Conservation (phyloP, 2,888 invertebrate species). For the Eurois occulta region DNA sequence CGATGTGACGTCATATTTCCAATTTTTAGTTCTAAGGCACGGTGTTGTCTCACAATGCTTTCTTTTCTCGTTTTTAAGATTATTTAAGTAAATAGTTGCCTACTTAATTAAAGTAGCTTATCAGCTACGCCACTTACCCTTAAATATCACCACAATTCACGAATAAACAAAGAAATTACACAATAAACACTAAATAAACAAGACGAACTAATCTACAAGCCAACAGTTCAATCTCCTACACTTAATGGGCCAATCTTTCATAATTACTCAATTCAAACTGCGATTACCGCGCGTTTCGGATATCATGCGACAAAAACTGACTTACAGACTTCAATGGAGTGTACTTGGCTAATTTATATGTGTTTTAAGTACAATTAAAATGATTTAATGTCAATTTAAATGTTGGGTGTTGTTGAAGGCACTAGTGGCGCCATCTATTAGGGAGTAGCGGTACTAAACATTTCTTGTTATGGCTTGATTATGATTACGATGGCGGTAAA, state of each 20-base stretch:
- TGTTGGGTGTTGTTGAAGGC: conserved; percentile 7
- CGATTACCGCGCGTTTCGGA: conserved; percentile 57
- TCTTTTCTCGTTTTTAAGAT: background rate
- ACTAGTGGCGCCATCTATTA: conserved; percentile 80
- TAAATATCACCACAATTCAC: conserved; percentile 16
- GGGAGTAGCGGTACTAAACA: conserved; percentile 75
- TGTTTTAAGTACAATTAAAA: conserved; percentile 79
- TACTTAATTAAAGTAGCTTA: conserved; percentile 3
- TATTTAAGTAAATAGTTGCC: background rate
- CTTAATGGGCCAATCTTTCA: conserved; percentile 67
- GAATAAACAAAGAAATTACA: conserved; percentile 41
- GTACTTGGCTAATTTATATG: conserved; percentile 65
- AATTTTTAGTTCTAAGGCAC: background rate
- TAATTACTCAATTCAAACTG: conserved; percentile 69
- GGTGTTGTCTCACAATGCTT: background rate
- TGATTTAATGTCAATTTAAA: conserved; percentile 68
- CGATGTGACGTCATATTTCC: background rate
- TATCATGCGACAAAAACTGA: conserved; percentile 61
- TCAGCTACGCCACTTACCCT: conserved; percentile 9
- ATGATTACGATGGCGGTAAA: background rate
- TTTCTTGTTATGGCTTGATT: background rate
- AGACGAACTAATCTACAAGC: conserved; percentile 33
- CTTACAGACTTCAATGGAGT: conserved; percentile 50
- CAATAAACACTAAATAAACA: conserved; percentile 34
- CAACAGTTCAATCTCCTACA: conserved; percentile 53